Evolutionary conservation across 2,888 invertebrate genomes (phyloP).

Genomic region (Lithophane ornitopus): DNA sequence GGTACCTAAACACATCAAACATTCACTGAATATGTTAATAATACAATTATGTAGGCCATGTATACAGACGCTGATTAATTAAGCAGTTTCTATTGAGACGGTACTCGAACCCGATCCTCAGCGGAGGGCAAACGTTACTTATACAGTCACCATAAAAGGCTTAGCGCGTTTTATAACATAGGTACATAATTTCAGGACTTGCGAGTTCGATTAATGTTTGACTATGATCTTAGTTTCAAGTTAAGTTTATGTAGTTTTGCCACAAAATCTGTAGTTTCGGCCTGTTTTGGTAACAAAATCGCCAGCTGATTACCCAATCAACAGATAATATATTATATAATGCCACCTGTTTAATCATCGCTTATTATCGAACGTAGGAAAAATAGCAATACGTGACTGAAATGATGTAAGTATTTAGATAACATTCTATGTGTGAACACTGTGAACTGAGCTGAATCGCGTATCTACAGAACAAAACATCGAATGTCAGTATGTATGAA

Average conservation of each 20-base stretch:
- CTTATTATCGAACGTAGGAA: slow-evolving; percentile 3
- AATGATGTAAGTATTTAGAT: slow-evolving; percentile 4
- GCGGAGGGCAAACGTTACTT: background rate
- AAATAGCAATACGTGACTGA: slow-evolving; percentile 25
- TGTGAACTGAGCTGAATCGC: background rate
- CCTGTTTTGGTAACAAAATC: background rate
- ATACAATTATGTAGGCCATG: background rate
- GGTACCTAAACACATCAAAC: background rate
- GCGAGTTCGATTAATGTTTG: background rate
- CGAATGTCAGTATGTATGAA: slow-evolving; percentile 34
- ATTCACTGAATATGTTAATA: background rate
- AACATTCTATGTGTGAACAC: slow-evolving; percentile 2
- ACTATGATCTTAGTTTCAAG: background rate
- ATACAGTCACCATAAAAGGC: too few species aligned
- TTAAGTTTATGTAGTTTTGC: too few species aligned
- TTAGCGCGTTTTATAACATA: background rate
- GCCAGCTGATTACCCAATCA: background rate
- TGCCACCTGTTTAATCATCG: background rate
- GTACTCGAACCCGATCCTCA: background rate
- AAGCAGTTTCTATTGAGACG: background rate
- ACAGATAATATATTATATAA: background rate
- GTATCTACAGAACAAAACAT: background rate
- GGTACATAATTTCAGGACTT: background rate
- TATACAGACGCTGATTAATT: background rate
- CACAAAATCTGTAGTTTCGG: too few species aligned